A percentile compares a stretch with the other conserved stretches of the same genome.
phyloP scores from a whole-genome alignment of 2,888 invertebrate genomes.

The Netelia melanura region DNA sequence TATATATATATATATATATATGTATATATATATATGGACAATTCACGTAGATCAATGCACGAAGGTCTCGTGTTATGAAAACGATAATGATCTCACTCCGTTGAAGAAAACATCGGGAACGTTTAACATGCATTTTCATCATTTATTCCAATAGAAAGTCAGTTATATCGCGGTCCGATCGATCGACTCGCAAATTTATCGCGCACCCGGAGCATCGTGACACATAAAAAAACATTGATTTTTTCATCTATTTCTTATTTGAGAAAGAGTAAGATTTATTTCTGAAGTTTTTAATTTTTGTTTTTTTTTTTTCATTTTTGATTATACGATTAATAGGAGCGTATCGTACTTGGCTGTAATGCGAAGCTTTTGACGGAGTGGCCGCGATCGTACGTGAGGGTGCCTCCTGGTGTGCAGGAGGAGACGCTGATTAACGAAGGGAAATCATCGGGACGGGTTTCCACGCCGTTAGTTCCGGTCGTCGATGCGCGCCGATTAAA shows the following conservation, averaged over 20 bases:
- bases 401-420: conserved; percentile 6
- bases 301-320: too few relatives aligned
- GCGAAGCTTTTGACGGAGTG: too few relatives aligned
- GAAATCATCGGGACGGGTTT: conserved; percentile 68
- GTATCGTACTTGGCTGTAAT: too few relatives aligned
- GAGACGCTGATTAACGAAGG: conserved; percentile 57
- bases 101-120: conserved; percentile 34
- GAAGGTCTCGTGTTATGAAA: conserved; percentile 48
- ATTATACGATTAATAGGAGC: too few relatives aligned
- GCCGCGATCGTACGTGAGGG: neutral
- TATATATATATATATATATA: neutral
- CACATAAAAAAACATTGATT: too few relatives aligned
- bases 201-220: neutral
- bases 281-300: too few relatives aligned
- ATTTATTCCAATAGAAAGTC: neutral
- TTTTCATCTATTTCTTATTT: too few relatives aligned
- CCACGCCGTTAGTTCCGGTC: conserved; percentile 67
- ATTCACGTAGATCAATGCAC: conserved; percentile 45
- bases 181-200: neutral
- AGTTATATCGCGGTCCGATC: too few relatives aligned
- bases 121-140: neutral
- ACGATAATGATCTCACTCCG: conserved; percentile 55
- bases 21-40: neutral
- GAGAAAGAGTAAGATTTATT: too few relatives aligned
- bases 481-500: conserved; percentile 65